Conservation (phyloP, 2,888 invertebrate species). For the Allolobophora icterica region DNA sequence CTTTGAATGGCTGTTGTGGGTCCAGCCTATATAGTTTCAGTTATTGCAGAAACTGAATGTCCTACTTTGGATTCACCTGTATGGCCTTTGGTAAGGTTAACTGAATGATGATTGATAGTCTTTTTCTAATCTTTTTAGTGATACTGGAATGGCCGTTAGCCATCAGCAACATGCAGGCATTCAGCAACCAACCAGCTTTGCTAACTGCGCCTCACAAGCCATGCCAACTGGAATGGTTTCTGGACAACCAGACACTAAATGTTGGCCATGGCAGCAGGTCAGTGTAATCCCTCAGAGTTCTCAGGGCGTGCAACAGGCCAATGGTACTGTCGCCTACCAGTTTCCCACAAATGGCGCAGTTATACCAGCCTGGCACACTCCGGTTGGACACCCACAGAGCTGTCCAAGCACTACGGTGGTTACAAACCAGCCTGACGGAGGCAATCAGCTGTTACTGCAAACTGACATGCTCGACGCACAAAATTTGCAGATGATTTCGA, state of each 20-base stretch:
- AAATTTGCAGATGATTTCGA: background rate
- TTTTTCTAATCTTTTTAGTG: background rate
- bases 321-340: background rate
- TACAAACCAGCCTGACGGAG: background rate
- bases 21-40: no score
- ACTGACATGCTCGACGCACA: background rate
- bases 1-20: no score
- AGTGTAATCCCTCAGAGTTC: slow-evolving; percentile 8
- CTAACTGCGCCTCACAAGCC: background rate
- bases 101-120: background rate
- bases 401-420: background rate
- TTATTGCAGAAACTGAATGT: no score
- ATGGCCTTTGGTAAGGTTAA: no score
- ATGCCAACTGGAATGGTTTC: background rate
- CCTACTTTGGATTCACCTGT: no score
- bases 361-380: background rate
- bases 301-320: slow-evolving; percentile 5
- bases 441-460: background rate
- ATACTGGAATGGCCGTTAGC: background rate
- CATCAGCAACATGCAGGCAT: background rate
- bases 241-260: background rate
- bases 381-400: background rate
- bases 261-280: background rate
- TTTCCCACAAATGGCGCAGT: background rate
- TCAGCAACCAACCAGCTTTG: background rate